Conservation (phyloP, 2,113 vertebrate species). For the Mirounga angustirostris region DNA sequence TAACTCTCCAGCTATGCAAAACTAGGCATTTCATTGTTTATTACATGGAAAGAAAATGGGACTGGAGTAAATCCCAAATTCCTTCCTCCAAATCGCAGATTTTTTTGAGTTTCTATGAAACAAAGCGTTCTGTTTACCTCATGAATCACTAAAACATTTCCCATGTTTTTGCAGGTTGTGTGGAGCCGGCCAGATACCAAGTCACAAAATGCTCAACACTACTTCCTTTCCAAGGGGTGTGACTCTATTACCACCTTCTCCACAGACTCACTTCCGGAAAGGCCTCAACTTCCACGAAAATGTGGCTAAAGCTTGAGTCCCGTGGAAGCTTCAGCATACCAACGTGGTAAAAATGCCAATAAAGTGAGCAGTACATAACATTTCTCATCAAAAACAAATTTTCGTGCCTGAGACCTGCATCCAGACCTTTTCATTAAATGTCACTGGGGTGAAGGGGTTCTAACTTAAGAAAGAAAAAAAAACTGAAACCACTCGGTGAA, state of each 20-base stretch:
- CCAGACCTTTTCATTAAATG: background rate
- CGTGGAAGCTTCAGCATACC: rapidly evolving
- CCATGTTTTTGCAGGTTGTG: rapidly evolving
- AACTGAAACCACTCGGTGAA: background rate
- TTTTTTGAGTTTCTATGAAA: background rate
- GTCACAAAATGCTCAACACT: rapidly evolving
- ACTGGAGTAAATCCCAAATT: background rate
- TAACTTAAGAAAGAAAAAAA: background rate
- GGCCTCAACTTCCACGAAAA: background rate
- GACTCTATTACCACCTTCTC: background rate
- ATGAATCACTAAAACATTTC: no score
- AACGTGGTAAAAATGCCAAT: rapidly evolving
- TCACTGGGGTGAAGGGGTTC: background rate
- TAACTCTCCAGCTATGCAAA: background rate
- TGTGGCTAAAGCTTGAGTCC: rapidly evolving
- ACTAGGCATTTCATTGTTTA: background rate
- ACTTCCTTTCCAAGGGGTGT: background rate
- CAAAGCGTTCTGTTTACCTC: background rate
- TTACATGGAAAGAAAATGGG: background rate
- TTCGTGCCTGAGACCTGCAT: background rate
- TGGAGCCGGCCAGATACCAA: background rate
- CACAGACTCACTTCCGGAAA: rapidly evolving
- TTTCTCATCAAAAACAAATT: background rate
- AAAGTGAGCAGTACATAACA: background rate
- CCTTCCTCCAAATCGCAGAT: background rate